phyloP scores from a whole-genome alignment of 2,113 vertebrate species.

The Vombatus ursinus region DNA sequence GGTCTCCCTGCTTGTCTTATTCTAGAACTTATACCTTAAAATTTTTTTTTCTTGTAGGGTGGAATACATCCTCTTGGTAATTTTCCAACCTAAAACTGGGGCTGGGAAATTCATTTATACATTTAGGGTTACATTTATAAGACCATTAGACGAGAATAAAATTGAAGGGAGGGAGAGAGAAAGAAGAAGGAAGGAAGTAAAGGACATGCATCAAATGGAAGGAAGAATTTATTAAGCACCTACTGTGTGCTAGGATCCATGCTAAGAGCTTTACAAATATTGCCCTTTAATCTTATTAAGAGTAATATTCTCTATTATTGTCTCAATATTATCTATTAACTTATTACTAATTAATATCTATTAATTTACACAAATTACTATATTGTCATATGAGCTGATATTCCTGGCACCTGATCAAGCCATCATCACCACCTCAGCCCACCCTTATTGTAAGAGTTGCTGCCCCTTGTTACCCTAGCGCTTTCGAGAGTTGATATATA shows the following conservation, averaged over 20 bases:
- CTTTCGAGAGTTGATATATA: not conserved
- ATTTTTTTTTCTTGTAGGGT: not conserved
- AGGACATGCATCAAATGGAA: not conserved
- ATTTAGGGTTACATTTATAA: not conserved
- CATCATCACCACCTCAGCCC: not conserved
- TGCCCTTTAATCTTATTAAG: not conserved
- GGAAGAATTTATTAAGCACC: not conserved
- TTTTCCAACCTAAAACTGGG: not conserved
- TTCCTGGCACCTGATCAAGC: not conserved
- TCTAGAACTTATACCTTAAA: not conserved
- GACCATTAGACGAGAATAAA: not conserved
- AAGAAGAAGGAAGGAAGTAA: too few species aligned
- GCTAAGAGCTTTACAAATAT: not conserved
- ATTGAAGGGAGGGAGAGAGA: not conserved
- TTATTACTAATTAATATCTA: not conserved
- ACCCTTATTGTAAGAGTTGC: not conserved
- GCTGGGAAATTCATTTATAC: not conserved
- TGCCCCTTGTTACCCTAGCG: not conserved
- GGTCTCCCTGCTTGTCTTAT: not conserved
- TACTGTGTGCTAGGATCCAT: not conserved
- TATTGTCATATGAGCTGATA: not conserved
- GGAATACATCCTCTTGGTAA: not conserved
- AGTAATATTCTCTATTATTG: too few species aligned
- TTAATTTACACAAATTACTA: not conserved
- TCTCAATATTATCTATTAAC: not conserved